Evolutionary conservation across 1,140 invertebrate genomes (phyloP), one percentile per base, ranked within the genome.

Genomic region (Drosophila aff.): DNA sequence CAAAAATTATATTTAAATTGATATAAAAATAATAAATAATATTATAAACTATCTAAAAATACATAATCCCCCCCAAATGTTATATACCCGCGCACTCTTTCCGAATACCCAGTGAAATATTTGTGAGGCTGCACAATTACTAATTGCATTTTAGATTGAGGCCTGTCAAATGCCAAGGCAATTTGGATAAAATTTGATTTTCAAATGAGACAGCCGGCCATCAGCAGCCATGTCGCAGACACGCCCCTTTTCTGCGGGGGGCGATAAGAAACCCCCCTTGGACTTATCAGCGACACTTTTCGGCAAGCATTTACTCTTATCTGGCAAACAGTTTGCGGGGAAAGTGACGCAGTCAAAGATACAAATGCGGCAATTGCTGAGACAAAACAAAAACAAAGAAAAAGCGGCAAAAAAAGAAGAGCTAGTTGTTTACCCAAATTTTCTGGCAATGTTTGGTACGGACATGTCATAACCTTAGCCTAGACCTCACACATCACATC

Each of bases 391-490:
- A 46, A 46, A 4, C 10, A 10, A n/a, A 8, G 21, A 47, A 43
- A 21, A 36, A 7, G 15, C 21, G 8, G n/a, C 15, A 21, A 65
- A 68, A n/a, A 31, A 18, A 11, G 13, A 33, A 46, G 15, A 43
- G 26, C 36, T 28, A 36, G 61, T 62, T 67, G 72, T 77, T 73
- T 81, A 66, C 47, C 66, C 84, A 68, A 84, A 87, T 67, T 75
- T 80, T 33, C 62, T 62, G 65, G 64, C 68, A 85, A 65, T 60
- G 49, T 52, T 72, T 81, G 41, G 63, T 52, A 50, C 53, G 52
- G 71, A 52, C 81, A 84, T 87, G 81, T 90, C 81, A 90, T 85
- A 89, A 89, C 85, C 85, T 89, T 90, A 76, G 85, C 78, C 84
- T 90, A 89, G 84, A 90, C 81, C 81, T 66, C 66, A 80, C 59